Evolutionary conservation across 2,888 invertebrate genomes (phyloP), one percentile per base, ranked within the genome.

Genomic region (Diloba caeruleocephala): DNA sequence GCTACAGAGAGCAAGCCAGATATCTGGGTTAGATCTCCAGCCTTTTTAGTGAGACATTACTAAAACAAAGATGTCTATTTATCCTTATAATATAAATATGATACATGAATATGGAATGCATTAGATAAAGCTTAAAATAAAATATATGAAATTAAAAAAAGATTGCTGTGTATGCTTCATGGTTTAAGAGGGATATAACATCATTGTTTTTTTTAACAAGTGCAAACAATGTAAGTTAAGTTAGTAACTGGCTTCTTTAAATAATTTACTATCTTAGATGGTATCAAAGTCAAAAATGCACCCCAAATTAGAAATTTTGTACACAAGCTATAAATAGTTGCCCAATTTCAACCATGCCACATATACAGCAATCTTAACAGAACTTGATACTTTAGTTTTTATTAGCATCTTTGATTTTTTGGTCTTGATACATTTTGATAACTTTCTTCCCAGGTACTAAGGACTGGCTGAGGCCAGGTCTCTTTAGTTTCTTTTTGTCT

Each of bases 401-500:
- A 72, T 78, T 81, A 53, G 64, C 52, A 67, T 90, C 84, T 82
- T 84, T 94, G 61, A 90, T 81, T 88, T 95, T 96, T 79, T 95
- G 95, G 68, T 94, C 94, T 84, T 95, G 95, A 84, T 95, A 97
- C 89, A 95, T 95, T 89, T 97, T 97, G 87, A 98, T 94, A 7
- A 98, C 97, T 90, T 96, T 97, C 81, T 98, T 98, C 14, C 97
- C 96, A 6, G 98, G 98, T 32, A 96, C 93, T 43, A 98, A 85
- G 3, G 94, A 94, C 79, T 97, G 95, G 26, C 96, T 94, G 10
- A 98, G 88, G 0, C 98, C 98, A 33, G 97, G 96, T 44, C 97
- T 90, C 77, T 96, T 97, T 62, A 96, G 95, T 81, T 96, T 96
- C 57, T 90, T 94, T 54, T 85, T 92, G 52, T 93, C 94, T 44